These are phyloP conservation scores for Lampropteryx suffumata DNA, from an alignment of 2,888 invertebrate genomes.

Conservation along the genomic window DNA sequence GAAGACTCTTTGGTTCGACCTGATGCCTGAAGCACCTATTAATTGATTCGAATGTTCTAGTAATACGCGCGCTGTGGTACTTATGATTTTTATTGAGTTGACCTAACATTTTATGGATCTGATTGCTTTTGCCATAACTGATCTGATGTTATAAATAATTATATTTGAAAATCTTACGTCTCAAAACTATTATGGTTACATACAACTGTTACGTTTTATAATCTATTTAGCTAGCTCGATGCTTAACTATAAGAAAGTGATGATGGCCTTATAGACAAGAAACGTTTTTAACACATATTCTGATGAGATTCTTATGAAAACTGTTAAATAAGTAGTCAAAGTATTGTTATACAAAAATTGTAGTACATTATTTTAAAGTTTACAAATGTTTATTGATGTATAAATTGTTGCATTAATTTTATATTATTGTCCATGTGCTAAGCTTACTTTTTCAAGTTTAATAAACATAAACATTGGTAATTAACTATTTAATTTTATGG, in stretches of 20 bases:
- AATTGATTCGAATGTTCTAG: constrained; percentile 48
- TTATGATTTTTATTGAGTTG: constrained; percentile 46
- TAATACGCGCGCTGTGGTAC: constrained; percentile 37
- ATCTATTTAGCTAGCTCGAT: constrained; percentile 6
- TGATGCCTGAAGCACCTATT: constrained; percentile 82
- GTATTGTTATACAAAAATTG: constrained; percentile 13
- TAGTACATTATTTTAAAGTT: constrained; percentile 18
- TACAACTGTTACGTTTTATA: constrained; percentile 20
- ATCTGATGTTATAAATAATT: constrained; percentile 35
- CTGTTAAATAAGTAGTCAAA: constrained; percentile 19
- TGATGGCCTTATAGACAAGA: constrained; percentile 26
- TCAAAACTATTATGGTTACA: constrained; percentile 8
- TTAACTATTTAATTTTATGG: constrained; percentile 9
- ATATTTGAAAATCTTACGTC: constrained; percentile 4
- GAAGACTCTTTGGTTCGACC: constrained; percentile 88
- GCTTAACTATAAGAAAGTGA: constrained; percentile 22
- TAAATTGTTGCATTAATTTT: constrained; percentile 13
- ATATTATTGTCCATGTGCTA: constrained; percentile 15
- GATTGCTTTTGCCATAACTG: constrained; percentile 36
- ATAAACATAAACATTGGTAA: constrained; percentile 5
- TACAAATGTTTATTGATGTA: constrained; percentile 22
- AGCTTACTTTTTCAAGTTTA: constrained; percentile 1
- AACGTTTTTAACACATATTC: constrained; percentile 13
- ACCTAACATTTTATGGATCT: constrained; percentile 33
- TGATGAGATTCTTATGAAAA: constrained; percentile 20